Evolutionary conservation across 2,888 invertebrate species (phyloP), one percentile per base, ranked within the genome.

Genomic region (Nematopogon swammerdamellus): DNA sequence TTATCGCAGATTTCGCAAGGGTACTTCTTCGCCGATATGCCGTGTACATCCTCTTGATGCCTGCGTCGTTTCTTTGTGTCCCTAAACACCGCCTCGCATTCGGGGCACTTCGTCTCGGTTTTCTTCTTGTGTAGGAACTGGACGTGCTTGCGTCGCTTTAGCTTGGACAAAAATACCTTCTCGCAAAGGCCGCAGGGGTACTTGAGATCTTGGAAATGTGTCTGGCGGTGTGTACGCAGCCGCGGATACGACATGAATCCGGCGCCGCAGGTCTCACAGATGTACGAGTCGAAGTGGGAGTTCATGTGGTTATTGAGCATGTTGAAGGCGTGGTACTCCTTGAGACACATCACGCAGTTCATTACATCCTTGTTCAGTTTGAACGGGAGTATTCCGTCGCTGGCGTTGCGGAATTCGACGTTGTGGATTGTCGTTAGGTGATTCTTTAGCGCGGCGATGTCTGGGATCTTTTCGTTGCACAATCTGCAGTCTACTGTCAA

Each of bases 51-150:
- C 53, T 67, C 75, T 49, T 79, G 56, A 53, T 79, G 79, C 2
- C 70, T 72, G 75, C 77, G 75, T 51, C 76, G 76, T 2, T 63
- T 63, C 45, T 79, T 77, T 52, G 77, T 75, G 52, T 76, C 76
- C 0, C 75, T 61, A 47, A 79, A 79, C 8, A 79, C 57, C 54
- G 77, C 75, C 50, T 73, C 62, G 42, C 79, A 79, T 50, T 73
- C 75, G 0, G 77, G 70, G 52, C 79, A 79, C 61, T 76, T 77
- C n/a, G 70, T 72, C 0, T 69, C 69, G 0, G 77, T 68, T n/a
- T 73, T 70, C 29, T 73, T 72, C 47, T 68, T 70, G 47, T 77
- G 77, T 0, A 65, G 61, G 1, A 65, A 63, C 0, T 72, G 64
- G 2, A 69, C 65, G 16, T 77, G 77, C 2, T 74, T 56, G n/a